Base-by-base conservation (phyloP, 2,888 invertebrate genomes). In the Nomada flava region DNA sequence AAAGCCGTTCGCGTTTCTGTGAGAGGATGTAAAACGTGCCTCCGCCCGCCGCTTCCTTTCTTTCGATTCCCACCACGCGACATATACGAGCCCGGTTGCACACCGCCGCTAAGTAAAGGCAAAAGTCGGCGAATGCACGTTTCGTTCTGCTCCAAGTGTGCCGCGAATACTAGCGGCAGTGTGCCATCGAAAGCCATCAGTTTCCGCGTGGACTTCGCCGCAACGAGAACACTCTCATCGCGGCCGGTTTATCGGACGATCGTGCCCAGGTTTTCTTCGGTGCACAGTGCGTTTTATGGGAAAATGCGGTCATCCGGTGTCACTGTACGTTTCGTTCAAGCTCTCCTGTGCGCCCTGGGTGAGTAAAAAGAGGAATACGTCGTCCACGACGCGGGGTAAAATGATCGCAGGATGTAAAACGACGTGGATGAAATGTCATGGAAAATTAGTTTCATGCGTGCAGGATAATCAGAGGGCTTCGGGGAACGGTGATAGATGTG, bases 171-270 rank as follows among this genome's bases (percentile, higher is more conserved):
- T 83, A 88, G 82, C 86, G 67, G 71, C 77, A 71, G 87, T 87
- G 86, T 88, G 86, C 87, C 86, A 83, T 85, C 86, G 88, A 88
- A 85, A 87, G 84, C 78, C 86, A 85, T 87, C 92, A 92, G 92
- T 92, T 92, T 92, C 90, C 91, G 90, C 86, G 91, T 91, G 89
- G 91, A 92, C 90, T 89, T 81, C 89, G 87, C 50, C 76, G 68
- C 78, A 82, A 76, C 78, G 78, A 47, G 78, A 70, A 69, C 62
- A 20, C 10, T 29, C 29, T n/a, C 36, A 23, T 36, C 64, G 44
- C 52, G 36, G 26, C 50, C 36, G 55, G 29, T 62, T 36, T n/a
- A 15, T n/a, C 15, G 18, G 5, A 29, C 60, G 60, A 23, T 50
- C 36, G 59, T 11, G 63, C 42, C 57, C n/a, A 15, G 20, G 36